Evolutionary conservation across 2,888 invertebrate species (phyloP).

Genomic region (Choristoneura rosaceana): DNA sequence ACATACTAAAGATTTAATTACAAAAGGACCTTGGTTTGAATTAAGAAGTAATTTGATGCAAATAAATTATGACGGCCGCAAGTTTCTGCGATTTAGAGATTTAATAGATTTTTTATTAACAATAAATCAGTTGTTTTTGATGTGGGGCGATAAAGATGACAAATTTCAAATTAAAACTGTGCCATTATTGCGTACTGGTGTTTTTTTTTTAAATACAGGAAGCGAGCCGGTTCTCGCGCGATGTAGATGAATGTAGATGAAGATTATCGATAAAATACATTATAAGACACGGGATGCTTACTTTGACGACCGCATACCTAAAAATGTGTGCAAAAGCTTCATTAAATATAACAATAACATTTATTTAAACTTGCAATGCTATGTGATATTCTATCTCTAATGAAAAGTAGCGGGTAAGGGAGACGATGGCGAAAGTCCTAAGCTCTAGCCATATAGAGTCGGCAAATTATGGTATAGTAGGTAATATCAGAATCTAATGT

Average conservation of each 20-base stretch:
- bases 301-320: slow-evolving; percentile 48
- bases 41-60: slow-evolving; percentile 22
- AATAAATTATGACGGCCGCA: slow-evolving; percentile 10
- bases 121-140: slow-evolving; percentile 27
- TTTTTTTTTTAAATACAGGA: slow-evolving; percentile 61
- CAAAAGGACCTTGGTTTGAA: slow-evolving; percentile 42
- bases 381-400: no score
- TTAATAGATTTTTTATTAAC: slow-evolving; percentile 24
- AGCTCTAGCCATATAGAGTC: no score
- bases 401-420: no score
- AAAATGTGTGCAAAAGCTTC: slow-evolving; percentile 1
- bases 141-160: slow-evolving; percentile 38
- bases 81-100: slow-evolving; percentile 12
- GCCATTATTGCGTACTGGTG: slow-evolving; percentile 59
- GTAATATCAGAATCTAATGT: no score
- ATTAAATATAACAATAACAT: no score
- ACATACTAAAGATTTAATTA: slow-evolving; percentile 11
- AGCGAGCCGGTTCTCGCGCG: slow-evolving; percentile 60
- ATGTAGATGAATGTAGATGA: no score
- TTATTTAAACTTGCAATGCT: no score
- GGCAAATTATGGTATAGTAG: no score
- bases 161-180: slow-evolving; percentile 43
- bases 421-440: no score
- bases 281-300: slow-evolving; percentile 51
- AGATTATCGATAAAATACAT: slow-evolving; percentile 64